Evolutionary conservation across 2,888 invertebrate genomes (phyloP).

Genomic region (Halictus quadricinctus): DNA sequence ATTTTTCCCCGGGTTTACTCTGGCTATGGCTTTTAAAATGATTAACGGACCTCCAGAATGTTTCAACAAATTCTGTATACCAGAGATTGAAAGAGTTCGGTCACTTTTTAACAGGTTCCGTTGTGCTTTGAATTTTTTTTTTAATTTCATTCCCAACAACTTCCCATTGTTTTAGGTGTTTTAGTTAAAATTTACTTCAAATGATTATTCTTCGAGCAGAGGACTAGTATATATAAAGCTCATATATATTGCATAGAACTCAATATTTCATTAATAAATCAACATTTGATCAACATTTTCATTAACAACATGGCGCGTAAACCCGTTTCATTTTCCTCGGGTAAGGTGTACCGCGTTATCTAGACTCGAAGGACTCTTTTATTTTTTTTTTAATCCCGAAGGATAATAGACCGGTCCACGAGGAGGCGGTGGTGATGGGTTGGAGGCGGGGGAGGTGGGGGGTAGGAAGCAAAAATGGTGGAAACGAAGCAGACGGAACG

Average conservation of each 20-base stretch:
- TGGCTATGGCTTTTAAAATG: neutral
- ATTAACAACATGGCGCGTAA: neutral
- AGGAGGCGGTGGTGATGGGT: no score
- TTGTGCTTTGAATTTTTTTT: neutral
- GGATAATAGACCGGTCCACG: slow-evolving; percentile 37
- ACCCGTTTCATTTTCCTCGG: slow-evolving; percentile 1
- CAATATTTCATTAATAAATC: no score
- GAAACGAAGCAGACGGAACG: slow-evolving; percentile 56
- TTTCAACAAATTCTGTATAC: neutral
- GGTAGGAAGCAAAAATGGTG: slow-evolving; percentile 32
- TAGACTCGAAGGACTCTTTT: slow-evolving; percentile 19
- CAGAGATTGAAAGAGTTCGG: neutral
- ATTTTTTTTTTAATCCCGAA: slow-evolving; percentile 23
- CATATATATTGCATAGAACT: no score
- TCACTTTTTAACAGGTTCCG: neutral
- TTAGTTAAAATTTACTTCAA: neutral
- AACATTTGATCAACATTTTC: neutral
- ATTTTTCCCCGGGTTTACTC: neutral
- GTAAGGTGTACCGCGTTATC: slow-evolving; percentile 12
- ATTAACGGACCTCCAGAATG: neutral
- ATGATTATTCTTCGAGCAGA: neutral
- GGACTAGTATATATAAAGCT: neutral
- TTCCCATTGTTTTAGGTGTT: neutral
- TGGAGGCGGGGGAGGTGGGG: neutral
- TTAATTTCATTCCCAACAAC: neutral